Percentiles rank a stretch among this genome's conserved stretches.
phyloP scores from a whole-genome alignment of 2,797 vertebrate species.

The Forpus xanthops region DNA sequence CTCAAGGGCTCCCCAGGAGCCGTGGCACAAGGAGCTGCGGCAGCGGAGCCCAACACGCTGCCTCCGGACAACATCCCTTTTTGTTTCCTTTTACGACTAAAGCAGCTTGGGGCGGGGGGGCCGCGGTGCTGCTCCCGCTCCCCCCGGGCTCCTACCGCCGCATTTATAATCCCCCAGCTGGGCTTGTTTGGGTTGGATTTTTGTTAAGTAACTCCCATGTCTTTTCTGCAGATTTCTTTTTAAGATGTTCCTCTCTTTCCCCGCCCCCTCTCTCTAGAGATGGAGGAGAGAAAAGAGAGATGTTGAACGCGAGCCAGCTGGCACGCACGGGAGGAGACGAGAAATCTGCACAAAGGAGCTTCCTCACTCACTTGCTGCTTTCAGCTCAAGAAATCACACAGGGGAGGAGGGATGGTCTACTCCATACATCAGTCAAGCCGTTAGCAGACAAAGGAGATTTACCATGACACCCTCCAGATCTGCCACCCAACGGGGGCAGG shows the following conservation, averaged over 20 bases:
- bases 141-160: neutral
- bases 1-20: neutral
- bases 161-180: slow-evolving; percentile 53
- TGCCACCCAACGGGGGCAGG: slow-evolving; percentile 17
- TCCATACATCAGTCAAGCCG: slow-evolving; percentile 12
- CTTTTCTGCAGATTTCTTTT: slow-evolving; percentile 64
- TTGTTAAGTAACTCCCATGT: slow-evolving; percentile 47
- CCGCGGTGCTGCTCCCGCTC: neutral
- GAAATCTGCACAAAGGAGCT: slow-evolving; percentile 74
- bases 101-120: neutral
- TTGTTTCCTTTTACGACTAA: slow-evolving; percentile 61
- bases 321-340: slow-evolving; percentile 63
- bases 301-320: slow-evolving; percentile 72
- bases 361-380: slow-evolving; percentile 71
- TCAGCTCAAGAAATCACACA: slow-evolving; percentile 59
- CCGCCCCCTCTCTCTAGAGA: slow-evolving; percentile 54
- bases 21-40: neutral
- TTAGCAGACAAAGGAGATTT: slow-evolving; percentile 61
- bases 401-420: slow-evolving; percentile 44
- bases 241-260: slow-evolving; percentile 48
- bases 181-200: slow-evolving; percentile 67
- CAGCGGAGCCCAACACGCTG: neutral
- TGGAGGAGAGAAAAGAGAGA: slow-evolving; percentile 36
- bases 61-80: slow-evolving; percentile 54
- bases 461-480: slow-evolving; percentile 34